Evolutionary conservation across 2,797 vertebrate species (phyloP).

Genomic region (Poeciliopsis paucimaculata): DNA sequence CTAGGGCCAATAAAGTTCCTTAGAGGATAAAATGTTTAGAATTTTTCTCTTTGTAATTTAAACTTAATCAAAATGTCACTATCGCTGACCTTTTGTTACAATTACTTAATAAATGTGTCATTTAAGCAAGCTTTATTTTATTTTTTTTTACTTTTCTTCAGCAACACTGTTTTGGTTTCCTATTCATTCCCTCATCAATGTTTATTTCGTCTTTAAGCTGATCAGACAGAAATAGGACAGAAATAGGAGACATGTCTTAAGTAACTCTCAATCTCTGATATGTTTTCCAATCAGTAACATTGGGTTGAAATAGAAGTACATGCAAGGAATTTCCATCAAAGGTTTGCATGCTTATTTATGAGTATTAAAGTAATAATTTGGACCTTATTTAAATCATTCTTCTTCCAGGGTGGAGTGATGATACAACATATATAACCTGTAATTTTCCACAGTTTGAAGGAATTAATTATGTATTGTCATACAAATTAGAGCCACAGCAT

Average conservation of each 20-base stretch:
- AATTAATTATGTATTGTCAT: background rate
- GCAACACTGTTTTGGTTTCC: background rate
- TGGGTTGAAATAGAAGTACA: background rate
- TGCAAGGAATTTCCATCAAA: background rate
- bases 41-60: background rate
- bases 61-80: background rate
- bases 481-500: background rate
- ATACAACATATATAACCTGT: background rate
- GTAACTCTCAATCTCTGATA: background rate
- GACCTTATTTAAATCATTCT: background rate
- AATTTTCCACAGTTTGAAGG: background rate
- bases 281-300: too few species aligned
- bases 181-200: background rate
- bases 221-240: background rate
- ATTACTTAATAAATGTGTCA: background rate
- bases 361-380: background rate
- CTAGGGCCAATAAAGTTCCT: background rate
- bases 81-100: background rate
- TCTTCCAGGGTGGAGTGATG: background rate
- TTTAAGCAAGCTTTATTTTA: background rate
- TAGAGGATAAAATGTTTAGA: background rate
- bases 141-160: background rate
- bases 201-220: background rate
- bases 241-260: background rate
- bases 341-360: background rate